Percentiles rank a stretch among this genome's conserved stretches.
phyloP scores from a whole-genome alignment of 2,113 vertebrate genomes.

The Agapornis roseicollis region DNA sequence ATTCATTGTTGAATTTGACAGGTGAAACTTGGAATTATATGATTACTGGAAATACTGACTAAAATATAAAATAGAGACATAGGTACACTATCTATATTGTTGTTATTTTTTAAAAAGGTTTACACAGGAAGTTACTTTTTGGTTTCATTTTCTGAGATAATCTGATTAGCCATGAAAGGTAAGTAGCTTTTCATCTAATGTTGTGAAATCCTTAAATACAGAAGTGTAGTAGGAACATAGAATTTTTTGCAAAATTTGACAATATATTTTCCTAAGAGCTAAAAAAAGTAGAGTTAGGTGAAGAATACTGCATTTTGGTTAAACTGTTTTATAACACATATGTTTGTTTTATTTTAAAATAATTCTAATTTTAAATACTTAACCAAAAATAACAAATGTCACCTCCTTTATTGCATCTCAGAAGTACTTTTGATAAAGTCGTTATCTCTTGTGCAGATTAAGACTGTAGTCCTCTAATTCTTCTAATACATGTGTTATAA shows the following conservation, averaged over 20 bases:
- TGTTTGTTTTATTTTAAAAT: not conserved
- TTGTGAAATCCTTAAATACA: not conserved
- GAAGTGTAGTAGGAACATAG: not conserved
- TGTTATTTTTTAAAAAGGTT: not conserved
- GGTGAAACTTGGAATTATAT: not conserved
- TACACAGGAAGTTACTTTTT: not conserved
- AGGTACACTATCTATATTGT: not conserved
- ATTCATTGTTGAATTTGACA: not conserved
- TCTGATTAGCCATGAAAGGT: not conserved
- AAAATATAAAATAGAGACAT: not conserved
- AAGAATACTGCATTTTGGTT: not conserved
- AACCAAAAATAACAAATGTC: not conserved
- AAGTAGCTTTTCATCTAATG: not conserved
- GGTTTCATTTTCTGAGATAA: not conserved
- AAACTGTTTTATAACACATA: not conserved
- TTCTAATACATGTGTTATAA: not conserved
- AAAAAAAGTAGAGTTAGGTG: not conserved
- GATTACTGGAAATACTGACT: not conserved
- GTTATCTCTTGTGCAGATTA: not conserved
- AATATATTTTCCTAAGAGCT: not conserved
- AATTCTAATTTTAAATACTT: not conserved
- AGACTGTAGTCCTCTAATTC: not conserved
- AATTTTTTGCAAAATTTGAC: not conserved
- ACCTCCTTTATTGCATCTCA: not conserved
- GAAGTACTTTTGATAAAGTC: not conserved